Conservation (phyloP, 2,888 invertebrate species). For the Saturnia japonica region DNA sequence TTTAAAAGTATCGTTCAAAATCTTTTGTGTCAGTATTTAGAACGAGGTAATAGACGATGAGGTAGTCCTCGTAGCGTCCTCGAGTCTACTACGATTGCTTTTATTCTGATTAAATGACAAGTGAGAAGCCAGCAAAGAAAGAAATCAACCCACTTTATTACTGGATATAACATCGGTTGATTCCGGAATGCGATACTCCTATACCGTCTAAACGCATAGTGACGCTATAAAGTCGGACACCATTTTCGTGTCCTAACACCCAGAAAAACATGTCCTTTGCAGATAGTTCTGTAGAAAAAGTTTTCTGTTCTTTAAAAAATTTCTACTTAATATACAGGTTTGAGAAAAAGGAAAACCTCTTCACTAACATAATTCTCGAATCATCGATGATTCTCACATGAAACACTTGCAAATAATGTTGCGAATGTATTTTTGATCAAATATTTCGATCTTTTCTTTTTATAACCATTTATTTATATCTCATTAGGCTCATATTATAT, state of each 20-base stretch:
- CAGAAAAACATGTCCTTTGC: no score
- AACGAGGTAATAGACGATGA: not conserved
- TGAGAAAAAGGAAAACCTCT: no score
- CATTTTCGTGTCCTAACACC: no score
- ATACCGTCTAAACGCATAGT: no score
- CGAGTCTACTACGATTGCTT: not conserved
- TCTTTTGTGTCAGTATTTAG: not conserved
- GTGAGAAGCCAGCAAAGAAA: not conserved
- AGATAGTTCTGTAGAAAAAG: no score
- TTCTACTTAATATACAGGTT: no score
- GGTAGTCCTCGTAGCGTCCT: not conserved
- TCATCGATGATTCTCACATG: not conserved
- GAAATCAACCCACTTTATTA: no score
- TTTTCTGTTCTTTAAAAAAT: no score
- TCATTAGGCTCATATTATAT: not conserved
- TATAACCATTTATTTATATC: not conserved
- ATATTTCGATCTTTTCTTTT: not conserved
- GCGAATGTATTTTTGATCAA: not conserved
- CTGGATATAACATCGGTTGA: no score
- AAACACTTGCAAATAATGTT: not conserved
- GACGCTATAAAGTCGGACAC: no score
- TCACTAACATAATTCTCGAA: not conserved
- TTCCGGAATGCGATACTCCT: no score
- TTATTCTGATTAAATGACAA: not conserved
- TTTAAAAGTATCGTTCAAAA: constrained; percentile 10